These are phyloP conservation scores for Protaetia brevitarsis DNA, from an alignment of 1,140 invertebrate species.

Conservation along the genomic window DNA sequence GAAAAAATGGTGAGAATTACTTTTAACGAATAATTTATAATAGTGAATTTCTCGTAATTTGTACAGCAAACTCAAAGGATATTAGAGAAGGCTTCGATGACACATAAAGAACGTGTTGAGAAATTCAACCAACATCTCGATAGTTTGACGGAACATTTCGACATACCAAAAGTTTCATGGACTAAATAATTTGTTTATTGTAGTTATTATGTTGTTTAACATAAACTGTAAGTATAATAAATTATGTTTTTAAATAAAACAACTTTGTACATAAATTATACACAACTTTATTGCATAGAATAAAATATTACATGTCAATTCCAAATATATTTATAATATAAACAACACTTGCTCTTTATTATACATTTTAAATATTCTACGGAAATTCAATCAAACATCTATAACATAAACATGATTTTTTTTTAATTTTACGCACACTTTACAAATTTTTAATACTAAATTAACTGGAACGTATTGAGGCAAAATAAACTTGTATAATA, in stretches of 20 bases:
- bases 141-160: slow-evolving; percentile 93
- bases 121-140: slow-evolving; percentile 95
- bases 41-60: slow-evolving; percentile 32
- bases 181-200: slow-evolving; percentile 83
- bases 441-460: no score
- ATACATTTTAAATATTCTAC: slow-evolving; percentile 8
- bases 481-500: background rate
- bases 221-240: background rate
- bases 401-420: no score
- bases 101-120: slow-evolving; percentile 93
- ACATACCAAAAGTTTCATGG: slow-evolving; percentile 98
- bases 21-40: background rate
- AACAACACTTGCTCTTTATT: slow-evolving; percentile 5
- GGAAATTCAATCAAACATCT: slow-evolving; percentile 3
- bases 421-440: no score
- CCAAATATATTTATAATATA: background rate
- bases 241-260: background rate
- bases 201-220: background rate
- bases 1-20: slow-evolving; percentile 74
- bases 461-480: no score
- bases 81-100: slow-evolving; percentile 87
- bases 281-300: slow-evolving; percentile 19
- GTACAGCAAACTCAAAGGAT: slow-evolving; percentile 84
- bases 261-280: slow-evolving; percentile 18
- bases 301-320: slow-evolving; percentile 15